These are phyloP conservation scores for Poeciliopsis prolifica DNA, from an alignment of 2,113 vertebrate species.

Conservation along the genomic window DNA sequence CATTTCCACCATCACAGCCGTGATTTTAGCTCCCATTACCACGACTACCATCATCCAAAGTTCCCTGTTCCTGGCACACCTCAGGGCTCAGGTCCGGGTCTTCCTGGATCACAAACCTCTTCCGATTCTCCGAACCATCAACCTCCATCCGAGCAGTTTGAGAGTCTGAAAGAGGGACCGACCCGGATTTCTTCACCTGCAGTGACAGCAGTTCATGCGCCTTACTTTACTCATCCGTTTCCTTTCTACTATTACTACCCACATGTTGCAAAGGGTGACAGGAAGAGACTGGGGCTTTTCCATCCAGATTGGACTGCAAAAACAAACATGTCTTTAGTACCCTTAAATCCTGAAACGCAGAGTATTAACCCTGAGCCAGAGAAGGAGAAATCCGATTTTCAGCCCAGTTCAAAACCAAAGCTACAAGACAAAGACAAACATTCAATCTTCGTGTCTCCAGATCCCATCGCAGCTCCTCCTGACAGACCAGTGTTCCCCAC, in stretches of 20 bases:
- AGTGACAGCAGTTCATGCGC: background rate
- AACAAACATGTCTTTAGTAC: background rate
- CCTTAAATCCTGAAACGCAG: background rate
- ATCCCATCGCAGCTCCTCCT: background rate
- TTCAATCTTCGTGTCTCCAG: background rate
- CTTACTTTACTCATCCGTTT: slow-evolving; percentile 9
- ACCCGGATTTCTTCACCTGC: background rate
- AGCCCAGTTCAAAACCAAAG: background rate
- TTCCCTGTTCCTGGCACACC: slow-evolving; percentile 38
- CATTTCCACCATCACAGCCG: slow-evolving; percentile 21
- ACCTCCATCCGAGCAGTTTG: background rate
- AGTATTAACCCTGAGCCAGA: background rate
- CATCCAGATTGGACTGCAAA: background rate
- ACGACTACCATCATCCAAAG: slow-evolving; percentile 72
- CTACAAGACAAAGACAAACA: background rate
- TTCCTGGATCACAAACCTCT: background rate
- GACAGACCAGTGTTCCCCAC: background rate
- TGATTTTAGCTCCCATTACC: slow-evolving; percentile 58
- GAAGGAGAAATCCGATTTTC: background rate
- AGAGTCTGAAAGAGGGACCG: background rate
- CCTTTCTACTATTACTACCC: slow-evolving; percentile 32
- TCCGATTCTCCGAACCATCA: background rate
- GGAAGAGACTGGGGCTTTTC: background rate
- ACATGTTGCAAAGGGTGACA: background rate
- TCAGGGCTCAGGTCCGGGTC: slow-evolving; percentile 11